Percentiles rank a stretch among this genome's conserved stretches.
Conservation (phyloP, 2,113 vertebrate species). For the Eulemur macaco region DNA sequence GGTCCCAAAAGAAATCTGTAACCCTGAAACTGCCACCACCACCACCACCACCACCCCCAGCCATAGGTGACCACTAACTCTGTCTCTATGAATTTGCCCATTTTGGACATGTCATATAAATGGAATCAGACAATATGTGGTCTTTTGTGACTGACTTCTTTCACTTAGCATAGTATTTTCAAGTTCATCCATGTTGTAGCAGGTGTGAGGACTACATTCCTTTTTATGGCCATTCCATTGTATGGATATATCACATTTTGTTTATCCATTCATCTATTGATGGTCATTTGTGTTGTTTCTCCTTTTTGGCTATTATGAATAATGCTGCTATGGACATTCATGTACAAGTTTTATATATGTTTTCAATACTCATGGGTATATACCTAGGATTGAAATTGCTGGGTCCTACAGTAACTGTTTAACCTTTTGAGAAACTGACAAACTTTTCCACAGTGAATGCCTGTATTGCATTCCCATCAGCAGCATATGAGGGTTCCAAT, state of each 20-base stretch:
- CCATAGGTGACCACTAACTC: neutral
- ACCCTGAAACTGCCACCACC: neutral
- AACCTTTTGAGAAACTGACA: constrained; percentile 7
- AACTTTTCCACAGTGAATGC: neutral
- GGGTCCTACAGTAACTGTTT: neutral
- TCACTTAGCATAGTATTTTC: neutral
- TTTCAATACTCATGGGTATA: neutral
- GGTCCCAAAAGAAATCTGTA: neutral
- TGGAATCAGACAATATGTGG: neutral
- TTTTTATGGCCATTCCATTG: neutral
- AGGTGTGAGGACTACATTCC: neutral
- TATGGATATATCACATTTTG: neutral
- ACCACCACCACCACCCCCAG: neutral
- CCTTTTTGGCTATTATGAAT: neutral
- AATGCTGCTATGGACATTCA: neutral
- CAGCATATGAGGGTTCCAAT: neutral
- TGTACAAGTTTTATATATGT: neutral
- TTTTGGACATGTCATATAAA: neutral
- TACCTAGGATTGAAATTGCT: constrained; percentile 19
- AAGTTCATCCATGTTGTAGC: neutral
- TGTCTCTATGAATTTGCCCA: neutral
- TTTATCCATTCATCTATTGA: neutral
- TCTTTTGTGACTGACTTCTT: constrained; percentile 18
- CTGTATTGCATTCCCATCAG: neutral
- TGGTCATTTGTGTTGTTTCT: neutral